Percentiles rank a stretch among this genome's conserved stretches.
Evolutionary conservation across 2,888 invertebrate species (phyloP).

Genomic region (Deroplatys truncata): DNA sequence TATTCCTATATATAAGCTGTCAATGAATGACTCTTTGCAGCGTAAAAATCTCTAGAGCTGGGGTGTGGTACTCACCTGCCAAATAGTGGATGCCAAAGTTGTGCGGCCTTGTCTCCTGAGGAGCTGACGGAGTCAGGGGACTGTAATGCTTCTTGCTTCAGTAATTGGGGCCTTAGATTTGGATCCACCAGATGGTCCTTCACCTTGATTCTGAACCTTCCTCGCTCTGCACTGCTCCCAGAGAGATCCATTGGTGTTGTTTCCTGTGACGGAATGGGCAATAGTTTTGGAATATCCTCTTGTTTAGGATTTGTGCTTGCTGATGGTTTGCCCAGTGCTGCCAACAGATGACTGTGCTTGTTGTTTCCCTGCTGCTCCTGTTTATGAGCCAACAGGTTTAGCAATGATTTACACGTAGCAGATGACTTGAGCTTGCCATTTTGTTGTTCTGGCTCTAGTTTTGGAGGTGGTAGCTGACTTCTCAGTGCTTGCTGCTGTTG

Average conservation of each 20-base stretch:
- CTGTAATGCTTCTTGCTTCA: slow-evolving; percentile 47
- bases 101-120: slow-evolving; percentile 45
- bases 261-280: not conserved
- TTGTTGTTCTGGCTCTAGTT: slow-evolving; percentile 36
- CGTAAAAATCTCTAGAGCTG: not conserved
- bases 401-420: slow-evolving; percentile 50
- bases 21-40: not conserved
- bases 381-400: slow-evolving; percentile 49
- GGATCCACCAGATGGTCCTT: slow-evolving; percentile 49
- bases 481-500: slow-evolving; percentile 39
- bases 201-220: slow-evolving; percentile 43
- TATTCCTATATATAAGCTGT: too few species aligned
- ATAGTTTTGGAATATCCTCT: not conserved
- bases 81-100: slow-evolving; percentile 78
- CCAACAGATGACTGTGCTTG: slow-evolving; percentile 21
- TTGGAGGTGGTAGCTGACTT: slow-evolving; percentile 33
- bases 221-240: slow-evolving; percentile 33
- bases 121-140: slow-evolving; percentile 56
- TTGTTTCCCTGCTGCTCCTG: slow-evolving; percentile 6
- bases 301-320: not conserved
- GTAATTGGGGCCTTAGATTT: slow-evolving; percentile 39
- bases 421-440: slow-evolving; percentile 32
- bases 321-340: slow-evolving; percentile 25
- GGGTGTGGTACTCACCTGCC: slow-evolving; percentile 64
- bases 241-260: slow-evolving; percentile 46